phyloP scores from a whole-genome alignment of 2,113 vertebrate species.

The Mormyrus lacerda region DNA sequence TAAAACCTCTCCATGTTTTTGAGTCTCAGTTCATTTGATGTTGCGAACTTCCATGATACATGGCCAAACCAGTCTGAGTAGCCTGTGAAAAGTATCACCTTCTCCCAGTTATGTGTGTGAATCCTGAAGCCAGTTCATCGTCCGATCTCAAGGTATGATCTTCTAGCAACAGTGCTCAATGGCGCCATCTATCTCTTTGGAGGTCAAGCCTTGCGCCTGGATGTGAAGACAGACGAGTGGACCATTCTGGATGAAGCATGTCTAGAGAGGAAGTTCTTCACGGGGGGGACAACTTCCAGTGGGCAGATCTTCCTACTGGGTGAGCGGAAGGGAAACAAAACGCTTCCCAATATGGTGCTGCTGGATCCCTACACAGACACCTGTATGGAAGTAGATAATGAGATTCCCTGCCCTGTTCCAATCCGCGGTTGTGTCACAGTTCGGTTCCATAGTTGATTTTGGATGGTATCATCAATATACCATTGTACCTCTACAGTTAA shows the following conservation, averaged over 20 bases:
- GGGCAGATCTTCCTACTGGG: slow-evolving; percentile 74
- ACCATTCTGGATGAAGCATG: slow-evolving; percentile 65
- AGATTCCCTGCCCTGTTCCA: slow-evolving; percentile 72
- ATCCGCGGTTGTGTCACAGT: slow-evolving; percentile 68
- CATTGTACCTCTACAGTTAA: background rate
- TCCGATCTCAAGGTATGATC: slow-evolving; percentile 66
- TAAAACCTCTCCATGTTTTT: background rate
- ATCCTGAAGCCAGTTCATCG: background rate
- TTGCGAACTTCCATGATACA: background rate
- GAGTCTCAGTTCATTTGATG: background rate
- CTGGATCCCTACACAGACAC: slow-evolving; percentile 72
- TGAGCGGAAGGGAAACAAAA: slow-evolving; percentile 65
- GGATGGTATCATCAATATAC: background rate
- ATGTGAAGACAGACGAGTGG: slow-evolving; percentile 75
- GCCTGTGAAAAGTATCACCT: background rate
- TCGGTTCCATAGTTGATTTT: slow-evolving; percentile 27
- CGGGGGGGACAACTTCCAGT: slow-evolving; percentile 65
- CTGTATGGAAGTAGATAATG: slow-evolving; percentile 63
- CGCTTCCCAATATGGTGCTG: slow-evolving; percentile 63
- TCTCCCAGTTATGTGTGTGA: background rate
- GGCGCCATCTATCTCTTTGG: slow-evolving; percentile 77
- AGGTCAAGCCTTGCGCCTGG: slow-evolving; percentile 69
- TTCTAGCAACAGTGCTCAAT: slow-evolving; percentile 72
- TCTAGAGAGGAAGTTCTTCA: slow-evolving; percentile 71
- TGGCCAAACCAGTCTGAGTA: background rate